Percentiles rank a stretch among this genome's conserved stretches.
phyloP scores from a whole-genome alignment of 1,140 invertebrate genomes.

The Argopecten irradians region DNA sequence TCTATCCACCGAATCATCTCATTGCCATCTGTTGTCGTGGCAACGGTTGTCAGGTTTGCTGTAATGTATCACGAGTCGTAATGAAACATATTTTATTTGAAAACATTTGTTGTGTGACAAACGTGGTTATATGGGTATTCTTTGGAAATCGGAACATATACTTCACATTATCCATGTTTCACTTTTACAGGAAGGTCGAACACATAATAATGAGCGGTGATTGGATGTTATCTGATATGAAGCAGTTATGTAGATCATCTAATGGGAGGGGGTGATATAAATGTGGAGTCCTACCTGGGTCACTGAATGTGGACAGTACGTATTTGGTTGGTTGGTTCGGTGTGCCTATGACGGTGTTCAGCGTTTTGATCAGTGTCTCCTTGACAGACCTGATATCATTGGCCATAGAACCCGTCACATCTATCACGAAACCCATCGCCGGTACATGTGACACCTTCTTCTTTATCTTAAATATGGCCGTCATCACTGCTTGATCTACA shows the following conservation, averaged over 20 bases:
- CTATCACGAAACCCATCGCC: constrained; percentile 61
- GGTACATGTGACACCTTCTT: not conserved
- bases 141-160: no score
- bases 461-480: constrained; percentile 15
- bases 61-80: not conserved
- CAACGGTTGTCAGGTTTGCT: constrained; percentile 48
- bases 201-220: no score
- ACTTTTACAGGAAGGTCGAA: no score
- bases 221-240: no score
- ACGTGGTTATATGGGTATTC: not conserved
- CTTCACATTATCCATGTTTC: not conserved
- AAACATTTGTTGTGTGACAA: not conserved
- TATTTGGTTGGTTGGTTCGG: constrained; percentile 58
- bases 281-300: constrained; percentile 55
- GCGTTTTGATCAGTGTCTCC: constrained; percentile 46
- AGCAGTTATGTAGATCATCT: not conserved
- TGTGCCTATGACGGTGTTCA: constrained; percentile 49
- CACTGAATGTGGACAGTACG: constrained; percentile 59
- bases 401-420: constrained; percentile 61
- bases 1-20: constrained; percentile 49
- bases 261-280: not conserved
- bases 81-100: not conserved
- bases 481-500: not conserved
- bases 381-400: constrained; percentile 59
- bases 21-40: constrained; percentile 47